Percentiles rank a stretch among this genome's conserved stretches.
These are phyloP conservation scores for Diogma glabrata DNA, from an alignment of 2,888 invertebrate genomes.

Conservation along the genomic window DNA sequence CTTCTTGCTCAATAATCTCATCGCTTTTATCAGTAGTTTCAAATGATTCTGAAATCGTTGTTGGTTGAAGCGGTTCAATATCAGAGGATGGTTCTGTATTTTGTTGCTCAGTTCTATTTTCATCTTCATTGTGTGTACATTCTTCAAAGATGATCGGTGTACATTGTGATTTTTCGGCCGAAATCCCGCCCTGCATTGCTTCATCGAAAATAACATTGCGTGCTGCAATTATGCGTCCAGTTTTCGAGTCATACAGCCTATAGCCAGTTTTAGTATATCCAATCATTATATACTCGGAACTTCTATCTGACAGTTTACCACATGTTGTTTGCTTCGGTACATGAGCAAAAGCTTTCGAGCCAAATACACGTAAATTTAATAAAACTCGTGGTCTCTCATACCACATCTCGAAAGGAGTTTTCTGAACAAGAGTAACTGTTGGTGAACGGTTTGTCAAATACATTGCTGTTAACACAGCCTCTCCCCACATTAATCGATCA, in stretches of 20 bases:
- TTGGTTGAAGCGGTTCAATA: too few species aligned
- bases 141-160: not conserved
- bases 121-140: too few species aligned
- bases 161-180: slow-evolving; percentile 15
- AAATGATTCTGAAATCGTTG: too few species aligned
- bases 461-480: slow-evolving; percentile 12
- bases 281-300: not conserved
- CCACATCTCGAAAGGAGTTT: slow-evolving; percentile 17
- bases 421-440: slow-evolving; percentile 9
- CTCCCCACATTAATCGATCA: not conserved
- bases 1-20: too few species aligned
- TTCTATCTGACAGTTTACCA: slow-evolving; percentile 10
- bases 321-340: slow-evolving; percentile 12
- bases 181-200: slow-evolving; percentile 12
- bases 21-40: too few species aligned
- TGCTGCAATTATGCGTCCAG: not conserved
- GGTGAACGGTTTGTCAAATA: slow-evolving; percentile 13
- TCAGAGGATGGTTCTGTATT: too few species aligned
- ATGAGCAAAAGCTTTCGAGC: not conserved
- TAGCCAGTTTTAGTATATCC: not conserved
- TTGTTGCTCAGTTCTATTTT: too few species aligned
- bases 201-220: slow-evolving; percentile 11
- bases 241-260: not conserved
- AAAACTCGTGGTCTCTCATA: slow-evolving; percentile 9
- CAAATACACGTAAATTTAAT: not conserved